phyloP scores from a whole-genome alignment of 2,797 vertebrate genomes.

The Distichodus sexfasciatus region DNA sequence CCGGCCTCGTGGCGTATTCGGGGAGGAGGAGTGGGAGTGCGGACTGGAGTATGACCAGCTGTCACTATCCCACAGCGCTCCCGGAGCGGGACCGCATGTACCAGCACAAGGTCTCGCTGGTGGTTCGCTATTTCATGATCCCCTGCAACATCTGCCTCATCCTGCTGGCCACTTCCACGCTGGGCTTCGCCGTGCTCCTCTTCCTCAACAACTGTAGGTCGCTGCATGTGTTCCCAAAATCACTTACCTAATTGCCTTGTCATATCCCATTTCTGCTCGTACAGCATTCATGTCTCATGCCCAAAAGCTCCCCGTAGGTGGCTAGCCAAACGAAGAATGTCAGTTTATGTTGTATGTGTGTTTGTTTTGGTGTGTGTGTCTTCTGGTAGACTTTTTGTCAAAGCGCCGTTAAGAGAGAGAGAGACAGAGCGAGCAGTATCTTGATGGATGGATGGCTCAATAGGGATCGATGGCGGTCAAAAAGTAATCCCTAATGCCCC shows the following conservation, averaged over 20 bases:
- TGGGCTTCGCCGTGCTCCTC: conserved; percentile 92
- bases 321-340: conserved; percentile 14
- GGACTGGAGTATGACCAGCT: conserved; percentile 83
- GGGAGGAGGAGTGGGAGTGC: conserved; percentile 67
- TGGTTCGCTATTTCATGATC: conserved; percentile 96
- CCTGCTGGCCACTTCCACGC: conserved; percentile 89
- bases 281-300: too few relatives aligned
- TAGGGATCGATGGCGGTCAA: conserved; percentile 54
- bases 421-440: conserved; percentile 31
- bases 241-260: too few relatives aligned
- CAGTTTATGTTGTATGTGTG: conserved; percentile 7
- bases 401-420: conserved; percentile 30
- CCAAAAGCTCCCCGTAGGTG: conserved; percentile 3
- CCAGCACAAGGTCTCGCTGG: conserved; percentile 92
- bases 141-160: conserved; percentile 98
- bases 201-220: conserved; percentile 97
- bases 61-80: conserved; percentile 79
- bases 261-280: too few relatives aligned
- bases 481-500: conserved; percentile 55
- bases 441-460: conserved; percentile 53
- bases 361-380: not conserved
- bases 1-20: conserved; percentile 60
- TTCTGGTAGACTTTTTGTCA: conserved; percentile 24
- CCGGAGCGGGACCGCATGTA: conserved; percentile 84
- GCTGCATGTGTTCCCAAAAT: too few relatives aligned